Percentiles rank a stretch among this genome's conserved stretches.
Evolutionary conservation across 1,140 invertebrate species (phyloP).

Genomic region (Ips typographus): DNA sequence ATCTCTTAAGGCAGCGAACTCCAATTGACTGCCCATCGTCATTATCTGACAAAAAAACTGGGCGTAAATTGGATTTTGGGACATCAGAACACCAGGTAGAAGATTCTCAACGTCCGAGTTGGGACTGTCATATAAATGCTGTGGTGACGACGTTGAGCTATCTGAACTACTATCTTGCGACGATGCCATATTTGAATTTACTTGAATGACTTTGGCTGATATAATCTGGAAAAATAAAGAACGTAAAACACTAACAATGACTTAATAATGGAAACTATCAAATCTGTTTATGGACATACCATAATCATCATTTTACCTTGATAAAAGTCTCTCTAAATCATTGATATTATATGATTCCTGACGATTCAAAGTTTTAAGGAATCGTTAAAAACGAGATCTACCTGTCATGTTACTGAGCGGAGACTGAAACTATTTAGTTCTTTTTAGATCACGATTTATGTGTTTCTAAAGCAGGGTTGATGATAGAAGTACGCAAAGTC

Average conservation of each 20-base stretch:
- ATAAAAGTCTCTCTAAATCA: too few species aligned
- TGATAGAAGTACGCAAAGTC: too few species aligned
- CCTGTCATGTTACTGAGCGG: too few species aligned
- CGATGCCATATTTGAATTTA: slow-evolving; percentile 79
- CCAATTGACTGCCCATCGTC: slow-evolving; percentile 80
- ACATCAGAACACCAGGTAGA: slow-evolving; percentile 80
- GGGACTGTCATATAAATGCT: slow-evolving; percentile 73
- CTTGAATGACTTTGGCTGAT: slow-evolving; percentile 82
- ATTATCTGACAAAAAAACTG: slow-evolving; percentile 90
- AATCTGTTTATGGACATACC: too few species aligned
- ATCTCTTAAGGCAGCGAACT: slow-evolving; percentile 79
- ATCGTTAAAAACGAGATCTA: too few species aligned
- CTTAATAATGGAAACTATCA: not conserved
- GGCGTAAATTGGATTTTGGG: slow-evolving; percentile 77
- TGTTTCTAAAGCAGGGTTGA: too few species aligned
- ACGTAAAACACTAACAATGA: slow-evolving; percentile 17
- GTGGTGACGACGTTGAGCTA: slow-evolving; percentile 81
- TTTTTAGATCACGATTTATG: too few species aligned
- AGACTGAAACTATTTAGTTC: too few species aligned
- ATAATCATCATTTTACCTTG: too few species aligned
- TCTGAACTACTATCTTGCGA: slow-evolving; percentile 69
- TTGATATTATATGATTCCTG: too few species aligned
- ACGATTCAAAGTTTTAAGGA: too few species aligned
- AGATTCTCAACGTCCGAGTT: slow-evolving; percentile 84
- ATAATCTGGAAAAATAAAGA: slow-evolving; percentile 62